Base-by-base conservation (phyloP, 1,140 invertebrate genomes). In the Leptonema lineaticorne region DNA sequence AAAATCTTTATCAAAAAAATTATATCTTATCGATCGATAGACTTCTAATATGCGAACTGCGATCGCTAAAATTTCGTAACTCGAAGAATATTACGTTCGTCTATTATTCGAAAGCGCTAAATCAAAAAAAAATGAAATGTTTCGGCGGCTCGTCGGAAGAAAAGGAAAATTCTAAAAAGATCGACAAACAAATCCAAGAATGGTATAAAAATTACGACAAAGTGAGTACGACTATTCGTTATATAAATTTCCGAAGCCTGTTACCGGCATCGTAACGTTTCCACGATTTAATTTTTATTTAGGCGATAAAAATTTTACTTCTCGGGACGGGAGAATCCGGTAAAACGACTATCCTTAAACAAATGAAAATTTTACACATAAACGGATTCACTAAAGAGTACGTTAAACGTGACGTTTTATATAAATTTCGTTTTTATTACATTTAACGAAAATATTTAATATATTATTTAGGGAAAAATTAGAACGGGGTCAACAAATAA, bases 271-370 rank as follows among this genome's bases (percentile, higher is more conserved):
- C n/a, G n/a, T n/a, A n/a, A n/a, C n/a, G n/a, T n/a, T n/a, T n/a
- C n/a, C 53, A 27, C 60, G 58, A 16, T 59, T 69, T 67, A 67
- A 24, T 46, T 50, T 56, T 22, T 26, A 77, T 76, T 20, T 73
- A 82, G 81, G 83, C 84, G 1, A 86, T 89, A 8, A 90, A 90
- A 78, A 78, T 91, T 26, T 76, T 91, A 27, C 77, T 91, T 0
- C 75, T 91, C 2, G 89, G 89, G 45, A 85, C 88, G 0, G 88
- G 87, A 0, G 88, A 89, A 72, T 86, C 87, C 20, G 88, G 88
- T 9, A 93, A 93, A 76, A 90, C 89, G 0, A 93, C 91, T 0
- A 91, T 93, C 41, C 86, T 92, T 14, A 92, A 92, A 75, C 91
- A 93, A 78, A 92, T 93, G 91, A 90, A 88, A 76, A 91, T 92